Evolutionary conservation across 2,888 invertebrate species (phyloP).

Genomic region (Lasioglossum leucozonium): DNA sequence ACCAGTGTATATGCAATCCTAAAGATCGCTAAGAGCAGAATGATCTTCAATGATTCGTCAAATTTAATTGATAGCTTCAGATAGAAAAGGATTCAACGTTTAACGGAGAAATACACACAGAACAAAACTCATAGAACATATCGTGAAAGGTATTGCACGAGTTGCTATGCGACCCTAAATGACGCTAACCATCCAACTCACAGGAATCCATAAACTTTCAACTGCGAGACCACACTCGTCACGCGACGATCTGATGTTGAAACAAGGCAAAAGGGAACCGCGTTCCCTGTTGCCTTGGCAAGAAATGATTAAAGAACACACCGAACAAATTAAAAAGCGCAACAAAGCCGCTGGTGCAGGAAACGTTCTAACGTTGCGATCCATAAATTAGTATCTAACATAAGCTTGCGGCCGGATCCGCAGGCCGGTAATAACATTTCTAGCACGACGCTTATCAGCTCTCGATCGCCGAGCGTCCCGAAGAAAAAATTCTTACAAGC

Average conservation of each 20-base stretch:
- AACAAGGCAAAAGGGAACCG: not conserved
- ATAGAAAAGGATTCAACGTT: not conserved
- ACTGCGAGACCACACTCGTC: not conserved
- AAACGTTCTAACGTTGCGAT: conserved; percentile 4
- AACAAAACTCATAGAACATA: not conserved
- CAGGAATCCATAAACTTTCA: not conserved
- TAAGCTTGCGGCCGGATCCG: conserved; percentile 7
- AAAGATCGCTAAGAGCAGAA: too few relatives aligned
- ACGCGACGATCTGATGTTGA: not conserved
- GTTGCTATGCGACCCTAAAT: not conserved
- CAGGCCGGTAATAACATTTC: conserved; percentile 10
- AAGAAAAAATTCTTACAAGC: conserved; percentile 9
- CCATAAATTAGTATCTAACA: conserved; percentile 9
- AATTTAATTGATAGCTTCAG: not conserved
- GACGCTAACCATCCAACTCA: not conserved
- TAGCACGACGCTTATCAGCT: not conserved
- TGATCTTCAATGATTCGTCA: too few relatives aligned
- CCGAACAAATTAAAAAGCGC: conserved; percentile 1
- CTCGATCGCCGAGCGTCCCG: not conserved
- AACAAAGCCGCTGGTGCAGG: not conserved
- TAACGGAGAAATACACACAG: not conserved
- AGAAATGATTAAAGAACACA: conserved; percentile 3
- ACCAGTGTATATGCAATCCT: too few relatives aligned
- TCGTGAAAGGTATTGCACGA: not conserved
- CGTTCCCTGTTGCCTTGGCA: not conserved